Percentiles rank a stretch among this genome's conserved stretches.
Conservation (phyloP, 2,888 invertebrate species). For the Drosophila quasianomalipes region DNA sequence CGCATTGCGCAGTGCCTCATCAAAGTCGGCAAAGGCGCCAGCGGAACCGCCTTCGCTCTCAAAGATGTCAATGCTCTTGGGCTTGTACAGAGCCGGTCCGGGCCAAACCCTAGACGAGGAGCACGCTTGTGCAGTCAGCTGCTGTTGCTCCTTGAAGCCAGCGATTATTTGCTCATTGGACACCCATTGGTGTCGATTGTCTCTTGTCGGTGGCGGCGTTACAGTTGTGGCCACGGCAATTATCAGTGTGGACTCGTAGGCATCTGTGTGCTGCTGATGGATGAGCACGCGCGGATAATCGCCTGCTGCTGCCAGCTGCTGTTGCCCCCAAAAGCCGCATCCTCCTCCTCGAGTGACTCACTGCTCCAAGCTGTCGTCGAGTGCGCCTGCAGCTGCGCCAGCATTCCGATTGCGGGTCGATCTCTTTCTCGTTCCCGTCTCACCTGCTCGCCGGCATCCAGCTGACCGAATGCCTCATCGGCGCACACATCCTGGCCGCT, state of each 20-base stretch:
- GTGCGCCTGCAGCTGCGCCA: constrained; percentile 42
- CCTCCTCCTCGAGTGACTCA: constrained; percentile 70
- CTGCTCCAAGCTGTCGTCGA: constrained; percentile 76
- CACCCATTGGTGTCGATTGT: constrained; percentile 62
- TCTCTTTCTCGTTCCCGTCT: not conserved
- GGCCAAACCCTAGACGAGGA: constrained; percentile 40
- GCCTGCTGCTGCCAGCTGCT: constrained; percentile 27
- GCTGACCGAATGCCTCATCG: constrained; percentile 48
- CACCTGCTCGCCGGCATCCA: not conserved
- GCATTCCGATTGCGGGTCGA: constrained; percentile 47
- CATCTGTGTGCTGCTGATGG: constrained; percentile 82
- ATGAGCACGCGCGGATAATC: constrained; percentile 82
- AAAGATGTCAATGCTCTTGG: constrained; percentile 84
- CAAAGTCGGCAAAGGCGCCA: constrained; percentile 83
- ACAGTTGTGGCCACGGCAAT: constrained; percentile 81
- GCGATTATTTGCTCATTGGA: constrained; percentile 75
- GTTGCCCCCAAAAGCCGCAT: not conserved
- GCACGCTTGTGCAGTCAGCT: not conserved
- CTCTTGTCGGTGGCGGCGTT: constrained; percentile 28
- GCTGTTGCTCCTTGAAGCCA: constrained; percentile 53
- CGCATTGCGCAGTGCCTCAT: constrained; percentile 82
- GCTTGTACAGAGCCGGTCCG: constrained; percentile 71
- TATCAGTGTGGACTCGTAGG: constrained; percentile 82
- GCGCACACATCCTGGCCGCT: constrained; percentile 25
- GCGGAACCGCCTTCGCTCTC: constrained; percentile 66